Evolutionary conservation across 2,797 vertebrate genomes (phyloP).

Genomic region (Orestias chungarensis): DNA sequence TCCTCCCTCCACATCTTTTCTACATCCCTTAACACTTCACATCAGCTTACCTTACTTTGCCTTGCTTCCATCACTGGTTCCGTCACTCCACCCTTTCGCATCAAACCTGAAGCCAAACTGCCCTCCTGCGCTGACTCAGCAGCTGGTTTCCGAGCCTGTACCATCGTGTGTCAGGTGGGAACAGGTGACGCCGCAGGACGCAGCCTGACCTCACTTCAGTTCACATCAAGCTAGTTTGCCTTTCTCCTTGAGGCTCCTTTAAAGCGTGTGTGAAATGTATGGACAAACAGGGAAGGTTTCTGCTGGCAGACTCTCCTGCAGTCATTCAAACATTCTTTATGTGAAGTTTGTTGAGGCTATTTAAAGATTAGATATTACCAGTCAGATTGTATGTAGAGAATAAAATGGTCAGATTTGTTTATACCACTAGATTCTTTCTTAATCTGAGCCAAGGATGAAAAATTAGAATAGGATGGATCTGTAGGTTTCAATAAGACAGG

Average conservation of each 20-base stretch:
- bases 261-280: slow-evolving; percentile 23
- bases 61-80: slow-evolving; percentile 46
- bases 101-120: slow-evolving; percentile 15
- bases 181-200: slow-evolving; percentile 65
- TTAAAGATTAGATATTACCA: not conserved
- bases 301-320: slow-evolving; percentile 12
- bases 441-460: not conserved
- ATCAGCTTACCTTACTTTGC: slow-evolving; percentile 47
- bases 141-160: slow-evolving; percentile 53
- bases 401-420: not conserved
- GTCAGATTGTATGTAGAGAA: not conserved
- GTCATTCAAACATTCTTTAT: not conserved
- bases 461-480: not conserved
- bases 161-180: slow-evolving; percentile 65
- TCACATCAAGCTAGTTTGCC: slow-evolving; percentile 58
- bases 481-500: not conserved
- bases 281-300: not conserved
- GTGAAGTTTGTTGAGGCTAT: not conserved
- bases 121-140: slow-evolving; percentile 58
- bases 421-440: too few species aligned
- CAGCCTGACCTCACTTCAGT: slow-evolving; percentile 62
- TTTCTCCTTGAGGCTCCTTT: slow-evolving; percentile 54
- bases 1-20: slow-evolving; percentile 32
- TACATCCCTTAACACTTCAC: slow-evolving; percentile 44
- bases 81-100: slow-evolving; percentile 38